Base-by-base conservation (phyloP, 92 coral and sea anemone species). In the Desmophyllum pertusum region DNA sequence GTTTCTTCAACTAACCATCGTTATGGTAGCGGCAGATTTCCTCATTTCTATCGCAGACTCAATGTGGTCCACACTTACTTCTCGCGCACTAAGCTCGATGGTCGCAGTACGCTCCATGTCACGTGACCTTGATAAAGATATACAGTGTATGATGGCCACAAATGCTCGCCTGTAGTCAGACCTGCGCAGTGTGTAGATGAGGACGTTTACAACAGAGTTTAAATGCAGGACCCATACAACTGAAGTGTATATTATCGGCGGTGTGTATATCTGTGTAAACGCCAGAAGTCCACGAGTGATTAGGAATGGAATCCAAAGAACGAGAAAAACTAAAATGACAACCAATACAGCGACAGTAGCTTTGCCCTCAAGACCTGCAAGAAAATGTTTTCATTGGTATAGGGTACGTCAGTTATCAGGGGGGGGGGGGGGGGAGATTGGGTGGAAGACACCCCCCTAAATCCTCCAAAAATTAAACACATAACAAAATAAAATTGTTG, bases 271-370 rank as follows among this genome's bases (percentile, higher is more conserved):
- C 17, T 33, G 80, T 27, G 59, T 68, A 31, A 88, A 81, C 27
- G 84, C 88, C 31, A 81, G 84, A 13, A 91, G 33, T 53, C 84
- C 90, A 55, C 94, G 88, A 31, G 94, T 88, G 39, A 91, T 80
- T 3, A 91, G 88, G 29, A 79, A 91, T 18, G 94, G 94, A 36
- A 81, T 79, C 94, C 94, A 91, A 25, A 84, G 79, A 67, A 91
- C 57, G 18, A 91, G 90, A 64, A 91, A 91, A 51, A 91, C 53
- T 55, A 91, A 77, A 29, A 91, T 91, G 18, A 85, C 92, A 18
- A 85, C 73, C 42, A 91, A 71, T 50, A 91, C 85, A 79, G 89
- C 80, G 41, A 78, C 79, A 13, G 94, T 91, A 13, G 94, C 92
- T 52, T 83, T 88, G 19, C 78, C 74, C 65, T 91, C 94, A 6